phyloP scores from a whole-genome alignment of 1,140 invertebrate species.

The Papilio machaon region DNA sequence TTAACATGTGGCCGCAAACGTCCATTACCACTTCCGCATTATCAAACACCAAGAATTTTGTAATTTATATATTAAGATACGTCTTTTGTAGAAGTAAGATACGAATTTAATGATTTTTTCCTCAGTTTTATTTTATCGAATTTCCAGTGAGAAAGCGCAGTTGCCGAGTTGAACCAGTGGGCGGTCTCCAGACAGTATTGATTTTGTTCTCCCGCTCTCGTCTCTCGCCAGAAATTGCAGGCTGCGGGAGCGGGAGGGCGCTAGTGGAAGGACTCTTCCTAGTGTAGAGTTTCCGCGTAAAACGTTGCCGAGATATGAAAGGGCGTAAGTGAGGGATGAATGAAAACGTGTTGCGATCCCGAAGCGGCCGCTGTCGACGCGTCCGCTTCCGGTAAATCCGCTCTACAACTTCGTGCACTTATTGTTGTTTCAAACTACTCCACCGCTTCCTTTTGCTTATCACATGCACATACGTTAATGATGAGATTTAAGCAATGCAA shows the following conservation, averaged over 20 bases:
- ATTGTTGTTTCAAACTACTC: slow-evolving; percentile 74
- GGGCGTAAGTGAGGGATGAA: slow-evolving; percentile 75
- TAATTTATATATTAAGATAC: slow-evolving; percentile 34
- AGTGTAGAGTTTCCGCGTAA: slow-evolving; percentile 77
- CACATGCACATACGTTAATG: slow-evolving; percentile 36
- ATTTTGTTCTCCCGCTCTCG: slow-evolving; percentile 70
- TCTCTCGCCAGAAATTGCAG: slow-evolving; percentile 51
- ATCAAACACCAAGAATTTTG: background rate
- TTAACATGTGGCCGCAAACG: slow-evolving; percentile 57
- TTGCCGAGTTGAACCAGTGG: slow-evolving; percentile 75
- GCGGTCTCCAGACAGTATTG: slow-evolving; percentile 80
- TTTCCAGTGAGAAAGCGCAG: slow-evolving; percentile 78
- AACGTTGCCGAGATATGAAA: slow-evolving; percentile 57
- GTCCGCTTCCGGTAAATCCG: slow-evolving; percentile 77
- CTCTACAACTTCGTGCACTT: slow-evolving; percentile 75
- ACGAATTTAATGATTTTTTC: slow-evolving; percentile 75
- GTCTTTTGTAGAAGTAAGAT: slow-evolving; percentile 54
- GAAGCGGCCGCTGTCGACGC: slow-evolving; percentile 73
- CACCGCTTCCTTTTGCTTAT: slow-evolving; percentile 43
- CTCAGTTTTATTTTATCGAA: slow-evolving; percentile 79
- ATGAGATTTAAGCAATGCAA: background rate
- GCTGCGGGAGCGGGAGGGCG: slow-evolving; percentile 57
- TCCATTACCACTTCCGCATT: background rate
- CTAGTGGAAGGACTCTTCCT: slow-evolving; percentile 63
- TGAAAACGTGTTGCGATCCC: slow-evolving; percentile 75